Evolutionary conservation across 2,888 invertebrate species (phyloP).

Genomic region (Cephonodes hylas): DNA sequence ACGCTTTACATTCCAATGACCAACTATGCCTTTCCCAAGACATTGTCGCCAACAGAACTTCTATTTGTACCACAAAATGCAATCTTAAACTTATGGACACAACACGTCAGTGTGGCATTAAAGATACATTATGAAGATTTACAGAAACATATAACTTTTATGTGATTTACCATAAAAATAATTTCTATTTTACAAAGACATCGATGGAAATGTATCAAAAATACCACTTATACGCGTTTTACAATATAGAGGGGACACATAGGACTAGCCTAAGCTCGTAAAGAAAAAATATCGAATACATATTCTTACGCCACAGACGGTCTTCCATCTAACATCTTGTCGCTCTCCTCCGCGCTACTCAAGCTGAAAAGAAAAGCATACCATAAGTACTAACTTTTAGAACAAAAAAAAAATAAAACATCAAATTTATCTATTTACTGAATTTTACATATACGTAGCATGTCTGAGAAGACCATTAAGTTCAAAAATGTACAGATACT

Average conservation of each 20-base stretch:
- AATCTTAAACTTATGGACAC: conserved; percentile 56
- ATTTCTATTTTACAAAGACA: conserved; percentile 53
- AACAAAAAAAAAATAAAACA: too few species aligned
- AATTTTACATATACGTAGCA: too few species aligned
- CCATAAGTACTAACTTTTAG: too few species aligned
- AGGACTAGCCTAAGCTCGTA: conserved; percentile 50
- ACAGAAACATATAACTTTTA: neutral
- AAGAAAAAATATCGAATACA: conserved; percentile 32
- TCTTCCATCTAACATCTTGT: conserved; percentile 88
- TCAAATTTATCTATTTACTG: too few species aligned
- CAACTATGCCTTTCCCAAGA: conserved; percentile 26
- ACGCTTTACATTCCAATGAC: conserved; percentile 43
- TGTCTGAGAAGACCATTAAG: too few species aligned
- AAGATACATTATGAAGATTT: conserved; percentile 27
- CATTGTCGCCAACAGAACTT: conserved; percentile 38
- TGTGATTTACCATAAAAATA: conserved; percentile 51
- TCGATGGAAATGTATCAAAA: conserved; percentile 31
- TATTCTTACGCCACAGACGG: conserved; percentile 83
- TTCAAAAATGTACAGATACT: too few species aligned
- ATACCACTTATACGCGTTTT: conserved; percentile 41
- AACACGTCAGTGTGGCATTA: conserved; percentile 41
- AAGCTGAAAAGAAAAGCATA: conserved; percentile 64
- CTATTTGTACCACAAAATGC: conserved; percentile 72
- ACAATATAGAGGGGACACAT: conserved; percentile 47
- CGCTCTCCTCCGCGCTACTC: conserved; percentile 87